phyloP scores from a whole-genome alignment of 2,113 vertebrate genomes.

The Himantopus leucocephalus region DNA sequence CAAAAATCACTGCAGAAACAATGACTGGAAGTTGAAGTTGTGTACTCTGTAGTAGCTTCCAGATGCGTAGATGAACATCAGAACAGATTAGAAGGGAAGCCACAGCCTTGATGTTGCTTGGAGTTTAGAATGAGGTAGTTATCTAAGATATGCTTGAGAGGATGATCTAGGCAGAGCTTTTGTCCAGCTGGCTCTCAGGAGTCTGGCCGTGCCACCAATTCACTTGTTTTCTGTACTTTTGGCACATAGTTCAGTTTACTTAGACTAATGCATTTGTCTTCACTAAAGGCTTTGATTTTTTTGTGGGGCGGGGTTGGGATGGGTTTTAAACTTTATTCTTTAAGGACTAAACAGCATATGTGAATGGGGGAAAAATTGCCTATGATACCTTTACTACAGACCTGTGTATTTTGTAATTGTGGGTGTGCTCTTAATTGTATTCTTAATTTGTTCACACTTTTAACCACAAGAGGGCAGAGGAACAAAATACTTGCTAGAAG shows the following conservation, averaged over 20 bases:
- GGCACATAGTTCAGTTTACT: not conserved
- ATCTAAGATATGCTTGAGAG: not conserved
- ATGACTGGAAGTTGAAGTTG: not conserved
- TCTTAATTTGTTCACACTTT: not conserved
- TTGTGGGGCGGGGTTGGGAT: not conserved
- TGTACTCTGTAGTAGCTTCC: not conserved
- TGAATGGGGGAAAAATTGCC: not conserved
- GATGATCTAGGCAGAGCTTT: not conserved
- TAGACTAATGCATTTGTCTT: not conserved
- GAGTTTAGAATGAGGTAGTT: not conserved
- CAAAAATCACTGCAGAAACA: not conserved
- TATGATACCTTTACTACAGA: not conserved
- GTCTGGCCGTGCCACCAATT: not conserved
- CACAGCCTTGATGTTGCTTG: not conserved
- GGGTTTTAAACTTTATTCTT: not conserved
- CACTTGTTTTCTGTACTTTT: not conserved
- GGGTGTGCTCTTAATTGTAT: not conserved
- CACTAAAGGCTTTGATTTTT: not conserved
- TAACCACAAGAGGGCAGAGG: conserved; percentile 54
- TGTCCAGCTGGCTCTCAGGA: not conserved
- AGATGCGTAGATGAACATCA: not conserved
- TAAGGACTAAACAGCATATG: not conserved
- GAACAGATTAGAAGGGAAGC: not conserved
- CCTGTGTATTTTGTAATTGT: not conserved
- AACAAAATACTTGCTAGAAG: not conserved